Base-by-base conservation (phyloP, 2,888 invertebrate genomes). In the Pseudococcus longispinus region DNA sequence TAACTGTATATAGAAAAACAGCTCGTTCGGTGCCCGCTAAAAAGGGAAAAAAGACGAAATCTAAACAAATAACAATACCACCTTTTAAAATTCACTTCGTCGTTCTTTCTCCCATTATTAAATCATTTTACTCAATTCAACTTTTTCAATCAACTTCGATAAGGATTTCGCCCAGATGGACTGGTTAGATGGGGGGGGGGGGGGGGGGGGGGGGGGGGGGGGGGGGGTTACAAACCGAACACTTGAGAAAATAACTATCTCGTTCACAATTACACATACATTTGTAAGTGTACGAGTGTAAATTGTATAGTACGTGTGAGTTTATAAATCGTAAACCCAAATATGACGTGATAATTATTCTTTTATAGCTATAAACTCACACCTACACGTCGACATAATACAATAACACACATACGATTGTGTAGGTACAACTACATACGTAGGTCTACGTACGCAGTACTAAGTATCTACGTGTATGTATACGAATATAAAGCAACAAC, bases 311-410 rank as follows among this genome's bases (percentile, higher is more conserved):
- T 9, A 20, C 77, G 20, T 29, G 6, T 37, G 13, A n/a, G n/a
- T n/a, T n/a, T n/a, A 42, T 20, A 20, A 80, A 37, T 80, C 77
- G 77, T 80, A 80, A 80, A 80, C 42, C 77, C 42, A 42, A 37
- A 80, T 80, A 80, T 42, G 77, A 80, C 37, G 77, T 42, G 77
- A 42, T 80, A 80, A 80, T 80, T 42, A 80, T 29, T 80, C 77
- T 80, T 80, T 80, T 80, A 80, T 42, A 13, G 77, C 70, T 15
- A 18, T 70, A 70, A 70, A 29, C 70, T 29, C 70, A 70, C 18
- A 70, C 70, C 70, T 60, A 60, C 70, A 3, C 15, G 70, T 70
- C 70, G 5, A 70, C 29, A 13, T 70, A 60, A 60, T 23, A 60
- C 60, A 60, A 1, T 11, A 60, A 60, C 23, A 60, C 60, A 60